Base-by-base conservation (phyloP, 2,113 vertebrate genomes). In the Plestiodon gilberti region DNA sequence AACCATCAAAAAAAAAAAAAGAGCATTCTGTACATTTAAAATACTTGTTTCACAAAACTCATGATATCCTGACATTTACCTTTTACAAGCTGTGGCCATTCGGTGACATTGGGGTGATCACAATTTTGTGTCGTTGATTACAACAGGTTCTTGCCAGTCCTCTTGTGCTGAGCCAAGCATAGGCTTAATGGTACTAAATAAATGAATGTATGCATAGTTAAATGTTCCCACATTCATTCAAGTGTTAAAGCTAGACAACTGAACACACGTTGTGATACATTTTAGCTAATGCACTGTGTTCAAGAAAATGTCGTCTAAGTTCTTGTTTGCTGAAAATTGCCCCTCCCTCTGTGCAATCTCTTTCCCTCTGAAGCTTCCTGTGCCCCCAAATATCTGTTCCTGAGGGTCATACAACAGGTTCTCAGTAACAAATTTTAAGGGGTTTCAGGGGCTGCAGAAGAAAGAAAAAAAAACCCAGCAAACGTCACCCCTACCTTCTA, bases 1-100 rank as follows among this genome's bases (percentile, higher is more conserved):
- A 87, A 20, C 8, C 80, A 62, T 81, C 81, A 40, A 89, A 55
- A 81, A 78, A n/a, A n/a, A n/a, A n/a, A n/a, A n/a, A n/a, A n/a
- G n/a, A 0, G 75, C 76, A 89, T 52, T 89, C 33, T 85, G 90
- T 17, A 61, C 78, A 93, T 78, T 78, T 35, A 65, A 88, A 76
- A 76, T 40, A 88, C 57, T 61, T 70, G 2, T 57, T 75, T 40
- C 87, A 90, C 43, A 76, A 69, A 89, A 83, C 83, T 85, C 3
- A 0, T 4, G 15, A 85, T 78, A 87, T 93, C 59, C 89, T 94
- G 65, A 83, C 57, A 76, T 93, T 96, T 96, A 97, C 96, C 96
- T 97, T 96, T 97, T 97, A 97, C 96, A 97, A 97, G 96, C 95
- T 97, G 96, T 97, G 96, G 96, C 96, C 96, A 97, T 97, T 96